phyloP scores from a whole-genome alignment of 2,113 vertebrate genomes.

The Oryzias woworae region DNA sequence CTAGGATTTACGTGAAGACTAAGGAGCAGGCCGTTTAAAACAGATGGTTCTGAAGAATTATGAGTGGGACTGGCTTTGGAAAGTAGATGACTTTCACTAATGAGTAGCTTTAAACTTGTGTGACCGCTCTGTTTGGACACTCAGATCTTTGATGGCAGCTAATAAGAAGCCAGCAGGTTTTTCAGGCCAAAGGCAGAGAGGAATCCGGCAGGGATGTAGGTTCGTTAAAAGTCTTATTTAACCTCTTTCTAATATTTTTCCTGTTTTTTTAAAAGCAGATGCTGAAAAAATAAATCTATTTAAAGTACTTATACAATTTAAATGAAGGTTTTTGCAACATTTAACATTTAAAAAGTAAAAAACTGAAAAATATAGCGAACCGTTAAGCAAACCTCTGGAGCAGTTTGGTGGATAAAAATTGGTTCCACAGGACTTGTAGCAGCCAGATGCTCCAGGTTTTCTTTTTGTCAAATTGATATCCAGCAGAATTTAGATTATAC shows the following conservation, averaged over 20 bases:
- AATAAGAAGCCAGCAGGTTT: slow-evolving; percentile 27
- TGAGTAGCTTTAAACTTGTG: slow-evolving; percentile 11
- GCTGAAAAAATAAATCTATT: too few species aligned
- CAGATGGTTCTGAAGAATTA: slow-evolving; percentile 8
- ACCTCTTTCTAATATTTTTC: neutral
- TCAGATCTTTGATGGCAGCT: slow-evolving; percentile 21
- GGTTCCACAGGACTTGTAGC: too few species aligned
- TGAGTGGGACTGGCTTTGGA: neutral
- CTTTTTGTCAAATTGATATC: too few species aligned
- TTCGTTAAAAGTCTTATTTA: too few species aligned
- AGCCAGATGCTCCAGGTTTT: too few species aligned
- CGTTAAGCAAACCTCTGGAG: too few species aligned
- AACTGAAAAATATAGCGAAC: too few species aligned
- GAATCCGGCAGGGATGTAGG: slow-evolving; percentile 4
- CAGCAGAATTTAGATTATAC: too few species aligned
- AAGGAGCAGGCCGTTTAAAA: neutral
- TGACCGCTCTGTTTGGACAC: slow-evolving; percentile 9
- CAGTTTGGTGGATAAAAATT: too few species aligned
- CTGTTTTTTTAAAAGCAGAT: neutral
- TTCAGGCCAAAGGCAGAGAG: slow-evolving; percentile 19
- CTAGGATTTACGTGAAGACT: slow-evolving; percentile 22
- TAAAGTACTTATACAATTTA: too few species aligned
- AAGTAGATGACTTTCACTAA: slow-evolving; percentile 12
- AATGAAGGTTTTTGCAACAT: too few species aligned
- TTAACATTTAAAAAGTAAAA: too few species aligned